Evolutionary conservation across 2,888 invertebrate genomes (phyloP), one percentile per base, ranked within the genome.

Genomic region (Allygus modestus): DNA sequence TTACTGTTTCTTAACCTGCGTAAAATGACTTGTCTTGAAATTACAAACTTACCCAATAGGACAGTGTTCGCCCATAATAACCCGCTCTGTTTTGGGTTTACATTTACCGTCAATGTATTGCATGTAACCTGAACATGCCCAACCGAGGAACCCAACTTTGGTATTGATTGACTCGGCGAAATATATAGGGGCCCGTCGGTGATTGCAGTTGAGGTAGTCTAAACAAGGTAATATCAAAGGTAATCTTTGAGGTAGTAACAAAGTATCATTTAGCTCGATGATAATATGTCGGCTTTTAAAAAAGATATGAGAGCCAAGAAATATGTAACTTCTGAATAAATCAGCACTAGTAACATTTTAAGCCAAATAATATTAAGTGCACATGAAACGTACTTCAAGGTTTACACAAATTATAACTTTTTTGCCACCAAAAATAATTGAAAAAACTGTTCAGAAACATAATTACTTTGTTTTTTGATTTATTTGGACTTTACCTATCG

Each of bases 131-230:
- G 82, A 26, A 88, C 94, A 94, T 0, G 92, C 91, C 94, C 94
- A 94, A 7, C 94, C 94, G 93, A 93, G 94, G 89, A 94, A 94
- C 0, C 94, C 94, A 58, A 90, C 89, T n/a, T 90, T 87, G 0
- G 92, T 92, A 86, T 92, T 93, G 81, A 94, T 93, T 0, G 94
- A 94, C 89, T 94, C 94, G 0, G 93, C 92, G 87, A 92, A 94
- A 88, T 94, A 94, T 5, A 91, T 90, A 0, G 94, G 92, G 0
- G 94, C 92, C 79, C 94, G 90, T 86, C 94, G 93, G 89, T 94
- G 94, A 86, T 93, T 93, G 87, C 94, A 94, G 7, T 61, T 75
- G 11, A 86, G 61, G 46, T 71, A 69, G 43, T 86, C 87, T 86
- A 69, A 81, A 58, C 81, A 75, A 51, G 11, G 2, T 20, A 82